These are phyloP conservation scores for Hydrotaea cyrtoneurina DNA, from an alignment of 2,888 invertebrate genomes.

Conservation along the genomic window DNA sequence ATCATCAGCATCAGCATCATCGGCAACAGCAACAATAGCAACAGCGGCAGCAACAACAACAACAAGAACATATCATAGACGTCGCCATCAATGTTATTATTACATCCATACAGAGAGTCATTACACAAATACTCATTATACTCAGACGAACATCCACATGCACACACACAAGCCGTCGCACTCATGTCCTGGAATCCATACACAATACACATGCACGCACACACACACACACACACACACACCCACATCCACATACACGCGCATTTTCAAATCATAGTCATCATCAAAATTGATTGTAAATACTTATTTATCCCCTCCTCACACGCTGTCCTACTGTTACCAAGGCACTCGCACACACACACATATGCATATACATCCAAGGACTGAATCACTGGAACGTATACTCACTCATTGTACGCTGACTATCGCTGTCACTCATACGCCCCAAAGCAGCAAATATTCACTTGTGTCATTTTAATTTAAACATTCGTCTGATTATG, in stretches of 20 bases:
- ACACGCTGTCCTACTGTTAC: background rate
- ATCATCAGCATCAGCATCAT: conserved; percentile 43
- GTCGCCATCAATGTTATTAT: conserved; percentile 31
- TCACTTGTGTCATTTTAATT: background rate
- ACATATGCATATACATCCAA: background rate
- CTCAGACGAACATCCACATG: conserved; percentile 4
- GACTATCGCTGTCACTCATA: background rate
- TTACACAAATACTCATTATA: conserved; percentile 31
- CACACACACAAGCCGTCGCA: background rate
- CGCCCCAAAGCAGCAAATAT: background rate
- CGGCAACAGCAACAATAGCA: background rate
- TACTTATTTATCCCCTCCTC: conserved; percentile 12
- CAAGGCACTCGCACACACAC: background rate
- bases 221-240: background rate
- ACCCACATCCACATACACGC: background rate
- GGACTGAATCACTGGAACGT: background rate
- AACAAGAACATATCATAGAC: conserved; percentile 8
- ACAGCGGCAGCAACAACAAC: background rate
- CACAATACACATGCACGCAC: too few relatives aligned
- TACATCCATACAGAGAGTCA: conserved; percentile 22
- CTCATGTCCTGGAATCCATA: too few relatives aligned
- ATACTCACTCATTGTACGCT: background rate
- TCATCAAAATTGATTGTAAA: conserved; percentile 42
- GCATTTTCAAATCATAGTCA: conserved; percentile 33
- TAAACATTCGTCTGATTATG: conserved; percentile 1